Evolutionary conservation across 2,888 invertebrate species (phyloP).

Genomic region (Carpatolechia fugitivella): DNA sequence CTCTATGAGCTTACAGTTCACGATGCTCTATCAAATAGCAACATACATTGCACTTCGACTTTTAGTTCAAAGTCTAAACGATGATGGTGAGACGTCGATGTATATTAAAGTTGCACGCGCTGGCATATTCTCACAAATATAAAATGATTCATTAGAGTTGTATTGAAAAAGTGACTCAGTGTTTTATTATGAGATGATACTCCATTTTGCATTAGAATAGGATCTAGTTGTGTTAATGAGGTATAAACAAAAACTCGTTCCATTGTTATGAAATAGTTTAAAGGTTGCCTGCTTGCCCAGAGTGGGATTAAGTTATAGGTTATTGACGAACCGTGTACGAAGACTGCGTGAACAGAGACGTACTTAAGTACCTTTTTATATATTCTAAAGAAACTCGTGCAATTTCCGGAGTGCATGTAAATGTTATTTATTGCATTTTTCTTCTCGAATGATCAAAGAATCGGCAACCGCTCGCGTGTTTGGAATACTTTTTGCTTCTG

Average conservation of each 20-base stretch:
- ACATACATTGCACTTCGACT: neutral
- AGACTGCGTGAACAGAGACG: conserved; percentile 47
- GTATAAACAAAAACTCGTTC: conserved; percentile 22
- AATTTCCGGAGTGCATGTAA: neutral
- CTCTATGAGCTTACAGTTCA: neutral
- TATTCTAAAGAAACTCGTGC: neutral
- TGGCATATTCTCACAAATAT: neutral
- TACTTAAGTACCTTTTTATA: conserved; percentile 26
- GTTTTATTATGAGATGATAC: conserved; percentile 5
- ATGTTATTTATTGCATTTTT: conserved; percentile 15
- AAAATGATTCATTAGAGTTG: conserved; percentile 9
- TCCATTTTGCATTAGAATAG: conserved; percentile 12
- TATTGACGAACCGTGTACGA: conserved; percentile 59
- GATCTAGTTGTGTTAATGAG: conserved; percentile 18
- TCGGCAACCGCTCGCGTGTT: conserved; percentile 20
- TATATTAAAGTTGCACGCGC: neutral
- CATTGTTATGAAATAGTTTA: conserved; percentile 30
- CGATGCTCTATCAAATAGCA: neutral
- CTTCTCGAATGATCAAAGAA: conserved; percentile 18
- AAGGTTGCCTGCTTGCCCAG: conserved; percentile 25
- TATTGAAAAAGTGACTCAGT: conserved; percentile 8
- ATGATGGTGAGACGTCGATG: neutral
- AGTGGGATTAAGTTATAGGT: conserved; percentile 55
- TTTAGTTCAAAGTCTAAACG: too few species aligned
- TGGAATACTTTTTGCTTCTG: conserved; percentile 15